These are phyloP conservation scores for Tachina lurida DNA, from an alignment of 2,888 invertebrate species.

Conservation along the genomic window DNA sequence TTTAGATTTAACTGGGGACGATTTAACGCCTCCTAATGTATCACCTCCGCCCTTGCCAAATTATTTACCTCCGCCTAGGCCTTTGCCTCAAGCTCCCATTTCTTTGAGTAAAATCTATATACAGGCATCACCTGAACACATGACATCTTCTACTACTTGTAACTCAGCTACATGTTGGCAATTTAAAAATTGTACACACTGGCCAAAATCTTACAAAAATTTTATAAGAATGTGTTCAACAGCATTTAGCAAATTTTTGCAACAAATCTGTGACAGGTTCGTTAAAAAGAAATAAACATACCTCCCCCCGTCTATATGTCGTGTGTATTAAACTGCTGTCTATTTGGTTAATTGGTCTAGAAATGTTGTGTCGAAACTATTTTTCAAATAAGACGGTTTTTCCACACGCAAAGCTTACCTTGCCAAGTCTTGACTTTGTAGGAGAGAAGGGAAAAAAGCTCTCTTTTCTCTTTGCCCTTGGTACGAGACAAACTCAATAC, in stretches of 20 bases:
- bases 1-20: slow-evolving; percentile 56
- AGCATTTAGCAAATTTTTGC: slow-evolving; percentile 78
- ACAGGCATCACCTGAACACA: slow-evolving; percentile 20
- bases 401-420: too few species aligned
- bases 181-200: slow-evolving; percentile 41
- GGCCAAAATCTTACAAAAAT: slow-evolving; percentile 49
- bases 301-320: slow-evolving; percentile 11
- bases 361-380: background rate
- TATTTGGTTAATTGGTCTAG: background rate
- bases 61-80: background rate
- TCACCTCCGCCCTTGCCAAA: slow-evolving; percentile 43
- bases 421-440: too few species aligned
- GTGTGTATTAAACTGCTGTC: slow-evolving; percentile 31
- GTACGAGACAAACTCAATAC: too few species aligned
- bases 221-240: slow-evolving; percentile 76
- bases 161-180: slow-evolving; percentile 27
- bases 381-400: background rate
- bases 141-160: slow-evolving; percentile 8
- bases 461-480: too few species aligned
- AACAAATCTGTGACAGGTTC: slow-evolving; percentile 79
- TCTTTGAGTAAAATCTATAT: slow-evolving; percentile 28
- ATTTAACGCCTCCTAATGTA: slow-evolving; percentile 33
- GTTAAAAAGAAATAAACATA: slow-evolving; percentile 22
- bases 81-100: slow-evolving; percentile 40
- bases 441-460: too few species aligned